Base-by-base conservation (phyloP, 2,888 invertebrate genomes). In the Conchocele bisecta region DNA sequence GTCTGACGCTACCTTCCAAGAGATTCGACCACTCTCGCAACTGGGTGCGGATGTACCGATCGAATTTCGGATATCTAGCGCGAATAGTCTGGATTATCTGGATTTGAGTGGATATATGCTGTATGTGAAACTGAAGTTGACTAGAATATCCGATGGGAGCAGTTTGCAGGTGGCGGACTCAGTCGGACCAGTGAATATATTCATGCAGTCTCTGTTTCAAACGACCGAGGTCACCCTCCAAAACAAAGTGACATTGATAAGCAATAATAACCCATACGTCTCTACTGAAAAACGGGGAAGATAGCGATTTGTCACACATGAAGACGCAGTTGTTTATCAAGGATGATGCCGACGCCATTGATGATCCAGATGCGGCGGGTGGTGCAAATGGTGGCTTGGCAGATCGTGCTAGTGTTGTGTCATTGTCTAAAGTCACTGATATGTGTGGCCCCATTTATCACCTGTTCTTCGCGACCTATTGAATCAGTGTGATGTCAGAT, bases 151-250 rank as follows among this genome's bases (percentile, higher is more conserved):
- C 1, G 67, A 71, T 46, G 75, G 68, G 17, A 35, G n/a, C 15
- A 29, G 37, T 24, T n/a, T 71, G 39, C 22, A 35, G 7, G 4
- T 9, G 2, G 33, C 46, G 15, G 76, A 77, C 15, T 37, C 61
- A 24, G 64, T 70, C 13, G 77, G 67, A 33, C 70, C 70, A 17
- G 61, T 57, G 5, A 77, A 77, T 53, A 41, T 76, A 20, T 41
- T 77, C 41, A 31, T 70, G 26, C 68, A 58, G 37, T 24, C 73
- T 17, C 24, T 77, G 46, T 77, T 76, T 65, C 58, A 61, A 1
- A 60, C 65, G 17, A 56, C 54, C 7, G 77, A 77, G 22, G 70
- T 77, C 3, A 64, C 69, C 15, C 42, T 77, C 9, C 77, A 77
- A 37, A 69, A 66, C 37, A 71, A 61, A 35, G 59, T 61, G n/a